These are phyloP conservation scores for Cebidichthys violaceus DNA, from an alignment of 2,113 vertebrate genomes.

Conservation along the genomic window DNA sequence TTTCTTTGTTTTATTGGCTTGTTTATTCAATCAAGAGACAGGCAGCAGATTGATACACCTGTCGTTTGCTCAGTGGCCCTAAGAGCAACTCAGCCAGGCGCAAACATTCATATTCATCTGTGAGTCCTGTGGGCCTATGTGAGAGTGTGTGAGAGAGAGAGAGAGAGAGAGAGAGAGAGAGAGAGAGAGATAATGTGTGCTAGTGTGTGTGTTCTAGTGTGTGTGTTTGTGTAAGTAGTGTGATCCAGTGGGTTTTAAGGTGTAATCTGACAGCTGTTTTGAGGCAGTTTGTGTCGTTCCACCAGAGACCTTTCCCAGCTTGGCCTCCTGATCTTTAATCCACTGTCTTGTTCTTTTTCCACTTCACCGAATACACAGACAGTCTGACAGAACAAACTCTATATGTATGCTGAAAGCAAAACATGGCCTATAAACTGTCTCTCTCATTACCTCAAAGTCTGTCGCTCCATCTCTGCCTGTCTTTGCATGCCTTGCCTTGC, in stretches of 20 bases:
- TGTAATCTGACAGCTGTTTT: constrained; percentile 69
- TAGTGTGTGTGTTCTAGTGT: constrained; percentile 18
- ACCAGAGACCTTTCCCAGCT: constrained; percentile 46
- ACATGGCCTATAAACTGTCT: constrained; percentile 30
- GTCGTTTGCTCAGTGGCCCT: constrained; percentile 54
- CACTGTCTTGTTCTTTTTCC: constrained; percentile 52
- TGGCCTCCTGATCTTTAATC: constrained; percentile 68
- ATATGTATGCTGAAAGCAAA: constrained; percentile 41
- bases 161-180: constrained; percentile 1
- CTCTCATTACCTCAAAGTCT: not conserved
- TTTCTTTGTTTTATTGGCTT: constrained; percentile 40
- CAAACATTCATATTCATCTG: constrained; percentile 65
- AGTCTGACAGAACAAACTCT: constrained; percentile 34
- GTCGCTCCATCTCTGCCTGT: constrained; percentile 28
- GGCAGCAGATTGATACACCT: constrained; percentile 60
- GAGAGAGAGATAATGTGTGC: not conserved
- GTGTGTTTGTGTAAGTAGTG: constrained; percentile 20
- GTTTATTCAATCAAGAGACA: constrained; percentile 58
- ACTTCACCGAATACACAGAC: constrained; percentile 49
- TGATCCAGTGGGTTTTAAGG: constrained; percentile 47
- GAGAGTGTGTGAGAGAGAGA: constrained; percentile 6
- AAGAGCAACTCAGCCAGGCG: constrained; percentile 40
- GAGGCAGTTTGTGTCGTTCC: constrained; percentile 48
- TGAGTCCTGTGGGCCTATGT: constrained; percentile 25
- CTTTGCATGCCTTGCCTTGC: constrained; percentile 25